Base-by-base conservation (phyloP, 2,888 invertebrate genomes). In the Chaitophorus viminalis region DNA sequence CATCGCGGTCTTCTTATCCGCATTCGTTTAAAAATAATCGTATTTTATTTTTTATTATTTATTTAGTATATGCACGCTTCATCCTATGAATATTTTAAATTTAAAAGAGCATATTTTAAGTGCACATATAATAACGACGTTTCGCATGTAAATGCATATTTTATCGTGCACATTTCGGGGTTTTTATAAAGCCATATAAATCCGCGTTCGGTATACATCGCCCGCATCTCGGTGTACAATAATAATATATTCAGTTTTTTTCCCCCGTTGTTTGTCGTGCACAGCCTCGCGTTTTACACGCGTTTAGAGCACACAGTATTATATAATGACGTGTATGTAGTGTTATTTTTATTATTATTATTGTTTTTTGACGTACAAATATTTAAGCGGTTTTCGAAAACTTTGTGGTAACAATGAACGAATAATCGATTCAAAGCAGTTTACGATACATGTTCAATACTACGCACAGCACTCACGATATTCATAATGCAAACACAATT, bases 111-210 rank as follows among this genome's bases (percentile, higher is more conserved):
- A 74, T 81, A 81, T 87, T 87, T 87, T 87, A 87, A 81, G 87
- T 87, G 79, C 79, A 81, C 87, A 36, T 74, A 86, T 79, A 87
- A 87, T 72, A 87, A 87, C 87, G 87, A 74, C 86, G 87, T 87
- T 87, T 74, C 87, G 87, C 87, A 87, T 87, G 54, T 87, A 87
- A 87, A 87, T 87, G 87, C 79, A 87, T 87, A 87, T 87, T 87
- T 87, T 87, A 87, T 87, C 78, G 87, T 81, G 79, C 79, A 74
- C 60, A 79, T 87, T 87, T 87, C 11, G 74, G 86, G 46, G 76
- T 74, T 82, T 70, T 85, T 86, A 54, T 79, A 79, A 86, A 86
- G 79, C 86, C 79, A 79, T 79, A 87, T 87, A 87, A 87, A 87
- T 87, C 87, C 87, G 87, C 39, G 46, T 76, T 31, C 25, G n/a